Base-by-base conservation (phyloP, 2,888 invertebrate species). In the Xestia c-nigrum region DNA sequence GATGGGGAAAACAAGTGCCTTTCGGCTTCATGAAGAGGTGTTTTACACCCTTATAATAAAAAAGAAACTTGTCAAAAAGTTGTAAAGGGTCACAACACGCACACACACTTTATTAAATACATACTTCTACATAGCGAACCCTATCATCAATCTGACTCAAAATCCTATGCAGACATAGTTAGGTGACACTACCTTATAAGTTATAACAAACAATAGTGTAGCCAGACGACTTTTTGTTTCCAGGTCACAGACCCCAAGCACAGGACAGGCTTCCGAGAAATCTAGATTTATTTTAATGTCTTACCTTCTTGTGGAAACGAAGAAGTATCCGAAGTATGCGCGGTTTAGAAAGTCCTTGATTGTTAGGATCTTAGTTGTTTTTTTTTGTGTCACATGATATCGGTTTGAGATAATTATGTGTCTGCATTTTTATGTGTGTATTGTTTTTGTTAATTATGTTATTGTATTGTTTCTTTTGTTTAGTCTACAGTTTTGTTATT, bases 201-300 rank as follows among this genome's bases (percentile, higher is more conserved):
- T 69, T 72, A 43, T 59, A 74, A 76, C 47, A 66, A 74, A 80
- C 72, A 68, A 73, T 76, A 61, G 71, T 66, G 24, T 31, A 47
- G 79, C 81, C 78, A 86, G 86, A 86, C 88, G 59, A 47, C 31
- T 86, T 85, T 80, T 86, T 87, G 81, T 78, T 24, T 31, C 24
- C 64, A 80, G 78, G 88, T 88, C 85, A 79, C 68, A 55, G 85
- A 86, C 85, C 88, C 24, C 75, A 78, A 76, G 66, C 76, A 68
- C 72, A 76, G 63, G 70, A 40, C 59, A 21, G 46, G 61, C 50
- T 87, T 87, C 87, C 79, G 2, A 85, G 87, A 87, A 87, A 78
- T 76, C 83, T 88, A 87, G 88, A 85, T 79, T 79, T 86, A 81
- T 80, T 87, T 67, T 71, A 77, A 86, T 74, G 80, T 65, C 71